Base-by-base conservation (phyloP, 2,797 vertebrate genomes). In the Sebastes melanostomus region DNA sequence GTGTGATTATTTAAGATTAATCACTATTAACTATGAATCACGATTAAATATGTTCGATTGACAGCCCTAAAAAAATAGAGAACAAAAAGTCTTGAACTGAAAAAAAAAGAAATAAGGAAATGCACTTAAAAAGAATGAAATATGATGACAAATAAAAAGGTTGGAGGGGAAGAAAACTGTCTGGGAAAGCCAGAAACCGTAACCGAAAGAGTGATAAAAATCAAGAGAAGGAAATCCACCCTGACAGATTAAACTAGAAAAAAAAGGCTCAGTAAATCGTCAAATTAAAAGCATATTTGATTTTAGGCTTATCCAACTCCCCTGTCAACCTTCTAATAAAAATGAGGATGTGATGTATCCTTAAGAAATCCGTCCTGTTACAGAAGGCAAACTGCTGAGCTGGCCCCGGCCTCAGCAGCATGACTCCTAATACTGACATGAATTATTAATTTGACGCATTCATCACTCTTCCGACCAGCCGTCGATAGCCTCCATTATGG, bases 381-480 rank as follows among this genome's bases (percentile, higher is more conserved):
- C 36, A 77, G 59, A 61, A 12, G 36, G 4, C 20, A 80, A 88
- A 89, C 67, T 81, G 84, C 89, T 93, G 87, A 93, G 79, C 68
- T 80, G 77, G 79, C 54, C 58, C 25, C 13, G 50, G 74, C 76
- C 63, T 82, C 83, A 66, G 84, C 85, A 86, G 82, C 76, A 72
- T 2, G 73, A 79, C 86, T 90, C 81, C 87, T 73, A 85, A 90
- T 70, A 88, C 89, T 75, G 72, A 79, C 63, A 89, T 95, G 91
- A 95, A 96, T 95, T 93, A 95, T 95, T 95, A 87, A 96, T 95
- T 78, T 77, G 78, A 89, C 70, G 84, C 81, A 84, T 92, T 91
- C 92, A 94, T 95, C 94, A 91, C 86, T 92, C 89, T 95, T 89
- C 89, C 81, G 75, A 89, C 91, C 86, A 55, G 84, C 86, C 84